Evolutionary conservation across 2,797 vertebrate genomes (phyloP), one percentile per base, ranked within the genome.

Genomic region (Ptychobarbus kaznakovi): DNA sequence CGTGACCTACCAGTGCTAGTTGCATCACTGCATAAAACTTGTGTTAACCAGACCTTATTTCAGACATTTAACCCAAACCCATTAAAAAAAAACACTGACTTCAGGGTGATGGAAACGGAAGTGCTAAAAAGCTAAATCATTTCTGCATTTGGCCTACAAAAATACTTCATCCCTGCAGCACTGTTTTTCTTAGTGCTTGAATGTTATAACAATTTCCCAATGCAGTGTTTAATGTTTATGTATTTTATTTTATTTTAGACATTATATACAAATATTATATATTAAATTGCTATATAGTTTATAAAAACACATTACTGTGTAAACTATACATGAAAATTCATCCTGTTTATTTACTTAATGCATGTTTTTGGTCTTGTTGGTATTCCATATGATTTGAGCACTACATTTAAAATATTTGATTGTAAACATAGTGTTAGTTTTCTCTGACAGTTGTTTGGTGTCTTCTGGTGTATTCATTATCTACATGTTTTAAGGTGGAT

Each of bases 401-500:
- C 0, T 46, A 6, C n/a, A 46, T 46, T 70, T 49, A 9, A 18
- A 49, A 16, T 44, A 74, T 53, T 49, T 75, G 25, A 72, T 46
- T 3, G 13, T 44, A 22, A 11, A 12, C 35, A 22, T 22, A 40
- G 18, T 40, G 18, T 68, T 35, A 25, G 66, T 69, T n/a, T 42
- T 69, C 68, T 22, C 4, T 74, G 42, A 49, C 4, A 58, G 32
- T 12, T 7, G 51, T 20, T 3, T 28, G 16, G 4, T 58, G 20
- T 53, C 25, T 20, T 38, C 13, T 38, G 73, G 15, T 46, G 13
- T 70, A 49, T 70, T 69, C 15, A 35, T 40, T 69, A 49, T 74
- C n/a, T 76, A 28, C 25, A 7, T 88, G 79, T 66, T 80, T 73
- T n/a, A 89, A 99, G 98, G 92, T 99, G 98, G 98, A 99, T 99